phyloP scores from a whole-genome alignment of 2,797 vertebrate genomes.

The Danio albolineatus region DNA sequence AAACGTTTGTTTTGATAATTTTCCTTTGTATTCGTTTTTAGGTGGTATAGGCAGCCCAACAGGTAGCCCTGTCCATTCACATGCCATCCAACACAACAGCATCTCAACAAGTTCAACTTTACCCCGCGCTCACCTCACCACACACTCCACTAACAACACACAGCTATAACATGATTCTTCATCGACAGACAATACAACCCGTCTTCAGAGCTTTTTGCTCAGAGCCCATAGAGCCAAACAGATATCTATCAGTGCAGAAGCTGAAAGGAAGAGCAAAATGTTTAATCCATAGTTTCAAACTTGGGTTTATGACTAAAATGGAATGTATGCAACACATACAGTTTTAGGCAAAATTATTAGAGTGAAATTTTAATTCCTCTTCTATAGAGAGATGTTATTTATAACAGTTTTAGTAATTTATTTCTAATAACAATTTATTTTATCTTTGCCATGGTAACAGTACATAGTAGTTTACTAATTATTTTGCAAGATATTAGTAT shows the following conservation, averaged over 20 bases:
- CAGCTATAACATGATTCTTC: slow-evolving; percentile 9
- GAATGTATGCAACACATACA: slow-evolving; percentile 5
- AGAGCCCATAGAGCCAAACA: not conserved
- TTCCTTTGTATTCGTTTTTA: slow-evolving; percentile 76
- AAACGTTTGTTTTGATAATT: slow-evolving; percentile 67
- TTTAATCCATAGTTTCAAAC: not conserved
- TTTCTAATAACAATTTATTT: no score
- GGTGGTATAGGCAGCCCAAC: slow-evolving; percentile 91
- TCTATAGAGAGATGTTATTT: no score
- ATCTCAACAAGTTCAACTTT: slow-evolving; percentile 86
- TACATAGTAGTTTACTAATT: no score
- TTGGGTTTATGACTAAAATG: not conserved
- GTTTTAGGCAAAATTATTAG: no score
- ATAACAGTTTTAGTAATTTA: no score
- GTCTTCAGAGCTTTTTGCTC: slow-evolving; percentile 15
- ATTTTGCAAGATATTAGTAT: no score
- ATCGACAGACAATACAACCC: not conserved
- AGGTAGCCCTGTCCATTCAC: slow-evolving; percentile 84
- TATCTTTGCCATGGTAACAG: no score
- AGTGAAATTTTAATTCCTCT: no score
- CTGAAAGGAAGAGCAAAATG: not conserved
- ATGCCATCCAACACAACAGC: slow-evolving; percentile 96
- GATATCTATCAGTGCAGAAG: not conserved
- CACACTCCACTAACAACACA: slow-evolving; percentile 57
- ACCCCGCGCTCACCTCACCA: slow-evolving; percentile 85